Percentiles rank a stretch among this genome's conserved stretches.
These are phyloP conservation scores for Galleria mellonella DNA, from an alignment of 1,140 invertebrate species.

Conservation along the genomic window DNA sequence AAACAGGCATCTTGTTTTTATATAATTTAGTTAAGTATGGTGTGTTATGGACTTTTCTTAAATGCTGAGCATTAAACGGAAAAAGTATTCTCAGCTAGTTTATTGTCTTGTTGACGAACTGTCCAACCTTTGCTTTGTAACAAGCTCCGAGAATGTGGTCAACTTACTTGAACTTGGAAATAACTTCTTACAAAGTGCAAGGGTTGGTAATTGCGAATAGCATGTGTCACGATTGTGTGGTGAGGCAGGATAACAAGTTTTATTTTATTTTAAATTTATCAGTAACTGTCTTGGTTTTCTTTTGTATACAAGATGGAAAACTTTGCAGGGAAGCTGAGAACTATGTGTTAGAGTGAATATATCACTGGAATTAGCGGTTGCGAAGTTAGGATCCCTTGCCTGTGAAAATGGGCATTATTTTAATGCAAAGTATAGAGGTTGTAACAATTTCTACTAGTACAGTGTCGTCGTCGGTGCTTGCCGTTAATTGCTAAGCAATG, in stretches of 20 bases:
- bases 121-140: slow-evolving; percentile 66
- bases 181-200: slow-evolving; percentile 54
- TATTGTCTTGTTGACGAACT: slow-evolving; percentile 63
- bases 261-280: slow-evolving; percentile 44
- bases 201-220: slow-evolving; percentile 50
- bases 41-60: slow-evolving; percentile 50
- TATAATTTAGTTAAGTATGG: slow-evolving; percentile 35
- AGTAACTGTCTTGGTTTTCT: slow-evolving; percentile 59
- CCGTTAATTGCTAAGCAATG: slow-evolving; percentile 17
- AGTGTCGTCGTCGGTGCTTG: slow-evolving; percentile 44
- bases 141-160: slow-evolving; percentile 30
- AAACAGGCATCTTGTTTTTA: slow-evolving; percentile 23
- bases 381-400: slow-evolving; percentile 71
- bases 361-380: slow-evolving; percentile 63
- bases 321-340: slow-evolving; percentile 72
- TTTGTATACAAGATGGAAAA: slow-evolving; percentile 64
- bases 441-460: slow-evolving; percentile 75
- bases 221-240: slow-evolving; percentile 14
- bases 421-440: slow-evolving; percentile 93
- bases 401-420: slow-evolving; percentile 89
- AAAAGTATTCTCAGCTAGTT: slow-evolving; percentile 67
- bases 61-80: slow-evolving; percentile 74
- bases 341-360: slow-evolving; percentile 63
- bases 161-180: slow-evolving; percentile 28
- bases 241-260: slow-evolving; percentile 43